Evolutionary conservation across 35 echinoderm and acorn worm genomes (phyloP).

Genomic region (Lytechinus pictus): DNA sequence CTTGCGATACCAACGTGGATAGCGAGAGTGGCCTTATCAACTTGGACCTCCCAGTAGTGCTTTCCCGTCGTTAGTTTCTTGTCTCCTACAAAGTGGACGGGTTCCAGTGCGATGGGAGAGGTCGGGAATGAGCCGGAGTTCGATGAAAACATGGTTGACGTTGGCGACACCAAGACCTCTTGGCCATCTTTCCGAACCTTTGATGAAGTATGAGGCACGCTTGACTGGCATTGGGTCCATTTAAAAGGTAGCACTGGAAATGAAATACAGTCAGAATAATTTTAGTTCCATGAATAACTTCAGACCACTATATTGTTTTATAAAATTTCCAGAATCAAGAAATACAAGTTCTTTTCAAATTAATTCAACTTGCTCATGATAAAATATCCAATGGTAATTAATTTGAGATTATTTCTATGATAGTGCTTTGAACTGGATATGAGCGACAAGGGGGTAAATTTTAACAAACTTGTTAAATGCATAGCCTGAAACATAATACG

Average conservation of each 20-base stretch:
- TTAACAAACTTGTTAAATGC: too few relatives aligned
- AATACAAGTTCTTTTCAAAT: too few relatives aligned
- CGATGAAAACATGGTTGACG: background rate
- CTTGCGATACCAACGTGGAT: conserved; percentile 75
- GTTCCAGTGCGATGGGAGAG: conserved; percentile 65
- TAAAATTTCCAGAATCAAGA: too few relatives aligned
- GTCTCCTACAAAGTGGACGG: conserved; percentile 74
- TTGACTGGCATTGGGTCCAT: conserved; percentile 64
- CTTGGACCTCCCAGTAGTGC: conserved; percentile 87
- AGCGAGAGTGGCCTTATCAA: conserved; percentile 68
- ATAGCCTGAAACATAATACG: too few relatives aligned
- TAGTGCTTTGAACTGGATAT: too few relatives aligned
- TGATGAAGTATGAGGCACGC: conserved; percentile 51
- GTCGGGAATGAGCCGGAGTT: conserved; percentile 63
- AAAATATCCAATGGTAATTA: too few relatives aligned
- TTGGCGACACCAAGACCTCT: conserved; percentile 47
- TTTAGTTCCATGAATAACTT: too few relatives aligned
- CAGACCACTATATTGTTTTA: too few relatives aligned
- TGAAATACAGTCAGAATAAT: background rate
- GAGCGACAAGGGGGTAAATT: too few relatives aligned
- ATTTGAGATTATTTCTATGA: too few relatives aligned
- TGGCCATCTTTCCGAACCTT: conserved; percentile 72
- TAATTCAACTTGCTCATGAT: too few relatives aligned
- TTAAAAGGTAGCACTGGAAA: conserved; percentile 73
- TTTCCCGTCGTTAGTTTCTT: conserved; percentile 71